Percentiles rank a stretch among this genome's conserved stretches.
These are phyloP conservation scores for Hydrotaea cyrtoneurina DNA, from an alignment of 2,888 invertebrate genomes.

Conservation along the genomic window DNA sequence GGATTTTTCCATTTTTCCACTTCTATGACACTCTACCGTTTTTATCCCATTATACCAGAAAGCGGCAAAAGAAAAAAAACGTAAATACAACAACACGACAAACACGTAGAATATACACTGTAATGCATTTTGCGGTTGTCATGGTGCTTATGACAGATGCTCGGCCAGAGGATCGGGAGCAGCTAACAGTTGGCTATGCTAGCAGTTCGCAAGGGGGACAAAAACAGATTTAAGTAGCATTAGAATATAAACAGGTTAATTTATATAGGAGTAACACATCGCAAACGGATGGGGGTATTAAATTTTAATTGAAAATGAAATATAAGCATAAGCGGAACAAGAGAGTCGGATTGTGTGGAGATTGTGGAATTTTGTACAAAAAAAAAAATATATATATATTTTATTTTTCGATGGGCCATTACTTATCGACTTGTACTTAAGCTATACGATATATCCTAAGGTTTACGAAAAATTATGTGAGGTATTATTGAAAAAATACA, in stretches of 20 bases:
- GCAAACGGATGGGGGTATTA: conserved; percentile 12
- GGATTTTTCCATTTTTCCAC: neutral
- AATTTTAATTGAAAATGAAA: conserved; percentile 5
- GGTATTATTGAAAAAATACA: no score
- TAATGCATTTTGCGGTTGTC: conserved; percentile 61
- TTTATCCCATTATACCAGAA: conserved; percentile 31
- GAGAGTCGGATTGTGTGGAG: no score
- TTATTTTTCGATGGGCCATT: no score
- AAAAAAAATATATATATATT: no score
- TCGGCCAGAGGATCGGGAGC: conserved; percentile 1
- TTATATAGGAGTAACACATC: conserved; percentile 31
- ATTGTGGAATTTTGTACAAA: no score
- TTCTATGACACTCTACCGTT: conserved; percentile 42
- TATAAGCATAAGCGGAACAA: neutral
- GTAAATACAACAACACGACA: neutral
- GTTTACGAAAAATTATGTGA: no score
- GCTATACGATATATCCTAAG: no score
- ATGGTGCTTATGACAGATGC: conserved; percentile 60
- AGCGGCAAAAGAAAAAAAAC: neutral
- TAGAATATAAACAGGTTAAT: conserved; percentile 48
- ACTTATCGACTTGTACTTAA: no score
- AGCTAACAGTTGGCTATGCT: neutral
- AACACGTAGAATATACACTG: conserved; percentile 30
- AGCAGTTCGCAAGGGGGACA: conserved; percentile 14
- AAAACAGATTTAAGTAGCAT: conserved; percentile 46